Base-by-base conservation (phyloP, 2,888 invertebrate species). In the Pheosia tremula region DNA sequence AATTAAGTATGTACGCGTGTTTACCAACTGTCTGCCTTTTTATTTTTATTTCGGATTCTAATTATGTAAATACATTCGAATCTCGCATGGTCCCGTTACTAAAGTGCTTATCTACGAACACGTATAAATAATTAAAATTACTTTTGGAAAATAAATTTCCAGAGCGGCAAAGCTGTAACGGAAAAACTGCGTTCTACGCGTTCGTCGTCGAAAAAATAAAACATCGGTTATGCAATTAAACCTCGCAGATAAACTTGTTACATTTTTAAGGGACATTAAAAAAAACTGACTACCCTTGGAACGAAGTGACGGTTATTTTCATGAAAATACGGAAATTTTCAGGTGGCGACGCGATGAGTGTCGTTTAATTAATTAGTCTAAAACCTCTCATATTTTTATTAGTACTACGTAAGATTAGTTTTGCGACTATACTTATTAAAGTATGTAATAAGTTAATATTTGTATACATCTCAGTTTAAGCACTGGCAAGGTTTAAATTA, bases 151-250 rank as follows among this genome's bases (percentile, higher is more conserved):
- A 63, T 67, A 45, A 63, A 56, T 54, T 50, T 37, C 5, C 41
- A 10, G 55, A 47, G 57, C n/a, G 24, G 39, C 41, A 57, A 66
- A 59, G 56, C 62, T 67, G 63, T 59, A 59, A 59, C 57, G 37
- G 58, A 59, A 75, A 76, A 66, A 56, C 50, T 61, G 59, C 57
- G 66, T 64, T 64, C 61, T 56, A 66, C 66, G 58, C 60, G 62
- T 64, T 62, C 57, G 47, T 58, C 58, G 62, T 53, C 55, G 52
- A 59, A 72, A 70, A 77, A 72, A 66, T 64, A 71, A 66, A 77
- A 78, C 78, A 78, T 72, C 78, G 75, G 68, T 80, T 78, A 81
- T 75, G 75, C 75, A 79, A 77, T 79, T 80, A 78, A 81, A 78
- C 66, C 72, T 71, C 63, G 62, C 71, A 78, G 79, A 79, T 81